Evolutionary conservation across 2,888 invertebrate species (phyloP).

Genomic region (Saturnia japonica): DNA sequence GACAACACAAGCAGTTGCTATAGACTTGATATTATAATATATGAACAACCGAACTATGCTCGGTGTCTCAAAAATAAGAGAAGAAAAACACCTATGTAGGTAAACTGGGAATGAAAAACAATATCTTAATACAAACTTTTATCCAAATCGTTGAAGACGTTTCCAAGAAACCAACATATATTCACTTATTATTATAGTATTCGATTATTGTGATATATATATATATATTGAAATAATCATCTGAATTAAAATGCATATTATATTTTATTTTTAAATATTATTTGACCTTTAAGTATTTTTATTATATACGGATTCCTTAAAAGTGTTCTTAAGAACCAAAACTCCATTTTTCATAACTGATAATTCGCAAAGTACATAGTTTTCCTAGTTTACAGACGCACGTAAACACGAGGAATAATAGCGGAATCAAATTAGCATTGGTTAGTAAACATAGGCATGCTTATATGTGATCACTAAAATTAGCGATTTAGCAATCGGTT

Average conservation of each 20-base stretch:
- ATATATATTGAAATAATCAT: background rate
- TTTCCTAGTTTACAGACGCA: background rate
- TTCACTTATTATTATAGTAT: too few relatives aligned
- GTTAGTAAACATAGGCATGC: constrained; percentile 35
- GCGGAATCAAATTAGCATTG: constrained; percentile 22
- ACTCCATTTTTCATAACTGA: background rate
- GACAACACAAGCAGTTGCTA: constrained; percentile 31
- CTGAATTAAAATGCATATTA: background rate
- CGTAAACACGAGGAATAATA: background rate
- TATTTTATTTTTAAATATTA: background rate
- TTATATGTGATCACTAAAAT: constrained; percentile 22
- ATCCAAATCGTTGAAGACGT: too few relatives aligned
- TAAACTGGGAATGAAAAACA: too few relatives aligned
- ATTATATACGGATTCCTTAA: too few relatives aligned
- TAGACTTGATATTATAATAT: background rate
- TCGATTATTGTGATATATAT: background rate
- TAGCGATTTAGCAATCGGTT: constrained; percentile 52
- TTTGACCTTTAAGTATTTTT: background rate
- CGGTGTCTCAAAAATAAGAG: too few relatives aligned
- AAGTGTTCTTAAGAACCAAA: background rate
- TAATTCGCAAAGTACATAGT: background rate
- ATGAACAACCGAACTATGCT: too few relatives aligned
- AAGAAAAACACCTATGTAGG: too few relatives aligned
- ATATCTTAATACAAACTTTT: too few relatives aligned
- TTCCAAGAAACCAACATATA: too few relatives aligned